Evolutionary conservation across 2,797 vertebrate species (phyloP).

Genomic region (Emydoidea blandingii): DNA sequence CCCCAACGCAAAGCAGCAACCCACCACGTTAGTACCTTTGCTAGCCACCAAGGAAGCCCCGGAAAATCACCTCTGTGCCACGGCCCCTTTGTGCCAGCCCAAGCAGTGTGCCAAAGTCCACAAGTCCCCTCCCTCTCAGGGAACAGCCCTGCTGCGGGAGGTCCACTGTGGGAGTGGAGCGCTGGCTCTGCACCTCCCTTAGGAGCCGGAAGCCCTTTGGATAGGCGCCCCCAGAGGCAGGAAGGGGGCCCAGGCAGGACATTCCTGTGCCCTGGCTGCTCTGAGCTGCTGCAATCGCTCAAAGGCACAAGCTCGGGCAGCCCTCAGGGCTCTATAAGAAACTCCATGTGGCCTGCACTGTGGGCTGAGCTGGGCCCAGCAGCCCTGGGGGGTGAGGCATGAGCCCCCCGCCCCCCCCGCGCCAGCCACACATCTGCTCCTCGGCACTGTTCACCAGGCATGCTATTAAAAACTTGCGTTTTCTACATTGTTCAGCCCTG

Average conservation of each 20-base stretch:
- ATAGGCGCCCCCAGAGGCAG: not conserved
- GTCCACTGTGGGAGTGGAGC: not conserved
- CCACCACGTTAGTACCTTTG: not conserved
- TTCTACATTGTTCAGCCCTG: not conserved
- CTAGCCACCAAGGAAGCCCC: not conserved
- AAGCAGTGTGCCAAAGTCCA: not conserved
- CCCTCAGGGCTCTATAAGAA: not conserved
- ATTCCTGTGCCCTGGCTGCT: not conserved
- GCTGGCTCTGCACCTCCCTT: not conserved
- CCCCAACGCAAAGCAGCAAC: not conserved
- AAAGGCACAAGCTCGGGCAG: not conserved
- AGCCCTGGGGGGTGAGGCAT: not conserved
- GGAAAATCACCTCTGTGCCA: not conserved
- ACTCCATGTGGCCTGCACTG: not conserved
- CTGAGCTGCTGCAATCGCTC: not conserved
- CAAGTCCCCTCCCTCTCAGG: not conserved
- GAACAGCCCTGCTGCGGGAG: not conserved
- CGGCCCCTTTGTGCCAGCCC: not conserved
- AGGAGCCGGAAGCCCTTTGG: not conserved
- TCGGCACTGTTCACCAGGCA: not conserved
- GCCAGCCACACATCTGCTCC: not conserved
- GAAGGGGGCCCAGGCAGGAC: not conserved
- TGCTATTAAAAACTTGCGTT: not conserved
- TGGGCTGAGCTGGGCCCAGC: not conserved
- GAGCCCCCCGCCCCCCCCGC: too few species aligned